These are phyloP conservation scores for Ceraclea dissimilis DNA, from an alignment of 2,888 invertebrate genomes.

Conservation along the genomic window DNA sequence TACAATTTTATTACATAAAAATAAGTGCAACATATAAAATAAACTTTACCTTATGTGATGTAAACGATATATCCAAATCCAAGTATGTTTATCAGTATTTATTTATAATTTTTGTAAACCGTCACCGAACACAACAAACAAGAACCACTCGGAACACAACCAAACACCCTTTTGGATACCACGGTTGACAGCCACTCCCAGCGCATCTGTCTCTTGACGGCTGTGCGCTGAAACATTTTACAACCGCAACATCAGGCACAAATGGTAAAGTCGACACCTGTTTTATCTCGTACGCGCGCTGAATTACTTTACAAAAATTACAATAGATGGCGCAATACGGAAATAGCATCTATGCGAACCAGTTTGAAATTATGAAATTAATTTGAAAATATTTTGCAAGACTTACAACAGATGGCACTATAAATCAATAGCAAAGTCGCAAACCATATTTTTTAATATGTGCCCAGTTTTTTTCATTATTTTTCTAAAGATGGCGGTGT, in stretches of 20 bases:
- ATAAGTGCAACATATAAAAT: background rate
- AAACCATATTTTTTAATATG: no score
- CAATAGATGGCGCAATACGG: background rate
- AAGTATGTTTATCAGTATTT: background rate
- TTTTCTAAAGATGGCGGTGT: no score
- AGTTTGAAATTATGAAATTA: no score
- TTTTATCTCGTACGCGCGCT: background rate
- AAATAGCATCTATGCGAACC: background rate
- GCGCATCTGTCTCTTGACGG: slow-evolving; percentile 19
- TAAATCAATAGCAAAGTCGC: no score
- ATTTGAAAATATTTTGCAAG: background rate
- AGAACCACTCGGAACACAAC: slow-evolving; percentile 6
- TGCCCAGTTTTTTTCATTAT: no score
- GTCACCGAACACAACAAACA: slow-evolving; percentile 4
- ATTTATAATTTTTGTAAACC: background rate
- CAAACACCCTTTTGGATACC: slow-evolving; percentile 15
- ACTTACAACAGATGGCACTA: background rate
- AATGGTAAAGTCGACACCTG: background rate
- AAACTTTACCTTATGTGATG: background rate
- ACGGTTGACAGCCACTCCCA: slow-evolving; percentile 23
- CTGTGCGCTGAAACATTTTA: slow-evolving; percentile 6
- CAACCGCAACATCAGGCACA: slow-evolving; percentile 4
- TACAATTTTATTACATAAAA: background rate
- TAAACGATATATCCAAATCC: background rate
- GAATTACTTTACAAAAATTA: background rate